These are phyloP conservation scores for Lithophane socia DNA, from an alignment of 2,888 invertebrate genomes.

Conservation along the genomic window DNA sequence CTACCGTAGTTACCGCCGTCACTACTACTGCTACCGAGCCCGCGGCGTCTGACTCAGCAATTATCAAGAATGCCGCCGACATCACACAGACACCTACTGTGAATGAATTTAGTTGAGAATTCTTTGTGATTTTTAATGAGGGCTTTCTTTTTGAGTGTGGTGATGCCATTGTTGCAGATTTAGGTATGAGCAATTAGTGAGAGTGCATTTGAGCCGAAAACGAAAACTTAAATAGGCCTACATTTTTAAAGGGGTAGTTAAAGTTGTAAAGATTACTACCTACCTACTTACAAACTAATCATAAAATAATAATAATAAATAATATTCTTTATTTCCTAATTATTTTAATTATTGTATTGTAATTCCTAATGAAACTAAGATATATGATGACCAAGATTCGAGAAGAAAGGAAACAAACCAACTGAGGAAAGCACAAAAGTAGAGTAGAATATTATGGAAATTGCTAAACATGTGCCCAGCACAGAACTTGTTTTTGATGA, in stretches of 20 bases:
- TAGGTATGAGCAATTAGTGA: constrained; percentile 24
- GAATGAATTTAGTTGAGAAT: constrained; percentile 43
- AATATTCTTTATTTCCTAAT: no score
- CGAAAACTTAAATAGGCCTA: background rate
- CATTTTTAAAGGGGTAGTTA: background rate
- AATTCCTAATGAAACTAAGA: no score
- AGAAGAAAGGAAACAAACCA: no score
- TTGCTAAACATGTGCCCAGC: no score
- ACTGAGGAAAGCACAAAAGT: no score
- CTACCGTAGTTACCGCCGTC: constrained; percentile 40
- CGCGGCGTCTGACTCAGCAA: constrained; percentile 65
- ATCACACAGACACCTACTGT: constrained; percentile 52
- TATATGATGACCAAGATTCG: no score
- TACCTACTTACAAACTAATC: no score
- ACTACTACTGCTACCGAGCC: constrained; percentile 40
- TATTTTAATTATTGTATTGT: no score
- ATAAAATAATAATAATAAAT: no score
- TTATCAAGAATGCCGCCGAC: constrained; percentile 60
- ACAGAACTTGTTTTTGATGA: no score
- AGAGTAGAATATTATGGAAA: no score
- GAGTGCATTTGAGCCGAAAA: background rate
- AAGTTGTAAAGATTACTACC: background rate
- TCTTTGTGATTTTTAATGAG: constrained; percentile 56
- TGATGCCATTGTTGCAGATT: constrained; percentile 16
- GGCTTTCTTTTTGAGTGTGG: constrained; percentile 33